Percentiles rank a stretch among this genome's conserved stretches.
These are phyloP conservation scores for Euplagia quadripunctaria DNA, from an alignment of 2,888 invertebrate genomes.

Conservation along the genomic window DNA sequence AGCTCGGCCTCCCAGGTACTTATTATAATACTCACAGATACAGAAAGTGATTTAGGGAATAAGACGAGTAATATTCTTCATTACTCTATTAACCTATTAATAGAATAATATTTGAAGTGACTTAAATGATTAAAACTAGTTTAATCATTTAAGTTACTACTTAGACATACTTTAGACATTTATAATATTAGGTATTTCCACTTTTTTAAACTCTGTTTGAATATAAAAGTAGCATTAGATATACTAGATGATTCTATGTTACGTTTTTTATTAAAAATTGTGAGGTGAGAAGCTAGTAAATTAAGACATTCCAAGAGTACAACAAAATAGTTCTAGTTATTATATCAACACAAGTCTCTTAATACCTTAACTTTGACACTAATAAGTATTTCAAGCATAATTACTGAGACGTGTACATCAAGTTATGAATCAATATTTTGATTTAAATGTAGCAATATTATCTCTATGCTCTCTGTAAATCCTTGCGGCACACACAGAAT, in stretches of 20 bases:
- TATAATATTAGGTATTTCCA: too few species aligned
- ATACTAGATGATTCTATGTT: too few species aligned
- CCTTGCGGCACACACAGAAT: conserved; percentile 72
- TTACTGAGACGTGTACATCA: not conserved
- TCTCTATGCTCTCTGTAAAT: conserved; percentile 63
- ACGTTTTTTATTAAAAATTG: too few species aligned
- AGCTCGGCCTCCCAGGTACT: too few species aligned
- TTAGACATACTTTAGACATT: not conserved
- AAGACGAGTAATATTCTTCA: too few species aligned
- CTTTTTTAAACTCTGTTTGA: not conserved
- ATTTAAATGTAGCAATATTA: conserved; percentile 22
- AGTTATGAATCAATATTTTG: conserved; percentile 2
- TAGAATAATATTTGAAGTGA: too few species aligned
- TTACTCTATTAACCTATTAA: too few species aligned
- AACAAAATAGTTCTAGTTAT: not conserved
- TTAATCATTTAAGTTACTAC: not conserved
- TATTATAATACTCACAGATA: too few species aligned
- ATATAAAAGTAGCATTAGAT: not conserved
- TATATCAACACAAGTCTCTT: not conserved
- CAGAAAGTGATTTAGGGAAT: too few species aligned
- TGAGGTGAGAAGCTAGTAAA: too few species aligned
- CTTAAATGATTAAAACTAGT: too few species aligned
- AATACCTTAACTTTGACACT: not conserved
- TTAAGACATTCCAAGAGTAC: too few species aligned
- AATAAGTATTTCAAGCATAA: not conserved